phyloP scores from a whole-genome alignment of 2,113 vertebrate genomes.

The Megatriorchis doriae region DNA sequence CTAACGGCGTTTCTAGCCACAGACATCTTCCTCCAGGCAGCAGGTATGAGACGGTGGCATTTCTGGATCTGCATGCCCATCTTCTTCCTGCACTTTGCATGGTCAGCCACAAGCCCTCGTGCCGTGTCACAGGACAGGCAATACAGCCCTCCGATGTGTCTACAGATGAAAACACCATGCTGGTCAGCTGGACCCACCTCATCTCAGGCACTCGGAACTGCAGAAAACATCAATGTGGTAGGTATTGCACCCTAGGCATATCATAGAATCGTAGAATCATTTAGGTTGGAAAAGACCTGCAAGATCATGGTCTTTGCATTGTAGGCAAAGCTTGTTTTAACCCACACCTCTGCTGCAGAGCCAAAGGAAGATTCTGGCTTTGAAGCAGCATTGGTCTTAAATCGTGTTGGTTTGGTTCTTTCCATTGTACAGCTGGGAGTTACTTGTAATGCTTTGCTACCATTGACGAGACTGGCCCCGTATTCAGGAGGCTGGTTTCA shows the following conservation, averaged over 20 bases:
- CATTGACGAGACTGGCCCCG: not conserved
- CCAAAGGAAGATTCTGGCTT: not conserved
- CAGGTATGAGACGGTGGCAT: not conserved
- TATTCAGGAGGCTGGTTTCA: not conserved
- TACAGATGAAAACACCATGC: not conserved
- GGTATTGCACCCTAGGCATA: not conserved
- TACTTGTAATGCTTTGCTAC: not conserved
- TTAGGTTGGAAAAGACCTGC: too few relatives aligned
- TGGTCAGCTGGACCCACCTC: not conserved
- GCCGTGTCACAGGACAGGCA: rapidly evolving
- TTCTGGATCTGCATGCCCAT: not conserved
- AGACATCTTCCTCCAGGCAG: not conserved
- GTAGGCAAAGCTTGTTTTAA: not conserved
- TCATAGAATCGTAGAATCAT: too few relatives aligned
- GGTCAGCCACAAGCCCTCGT: not conserved
- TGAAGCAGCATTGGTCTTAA: not conserved
- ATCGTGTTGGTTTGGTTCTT: not conserved
- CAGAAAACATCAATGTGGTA: not conserved
- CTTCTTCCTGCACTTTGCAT: not conserved
- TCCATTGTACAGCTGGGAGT: not conserved
- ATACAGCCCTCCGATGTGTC: not conserved
- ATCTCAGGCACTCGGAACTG: not conserved
- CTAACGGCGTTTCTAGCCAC: not conserved
- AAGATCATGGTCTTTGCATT: not conserved
- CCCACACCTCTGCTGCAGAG: not conserved